phyloP scores from a whole-genome alignment of 2,113 vertebrate species.

The Rattus rattus region DNA sequence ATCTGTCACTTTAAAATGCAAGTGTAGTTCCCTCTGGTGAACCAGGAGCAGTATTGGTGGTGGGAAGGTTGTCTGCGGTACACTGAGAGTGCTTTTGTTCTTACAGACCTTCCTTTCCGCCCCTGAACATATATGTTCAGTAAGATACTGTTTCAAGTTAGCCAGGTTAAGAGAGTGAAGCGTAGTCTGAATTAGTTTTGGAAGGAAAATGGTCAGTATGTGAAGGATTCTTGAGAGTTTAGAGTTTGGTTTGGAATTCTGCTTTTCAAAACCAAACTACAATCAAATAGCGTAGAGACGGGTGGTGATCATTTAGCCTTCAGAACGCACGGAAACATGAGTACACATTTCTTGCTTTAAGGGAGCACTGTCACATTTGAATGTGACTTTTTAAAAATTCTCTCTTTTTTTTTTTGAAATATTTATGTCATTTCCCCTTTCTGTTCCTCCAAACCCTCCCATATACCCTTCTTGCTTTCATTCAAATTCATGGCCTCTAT shows the following conservation, averaged over 20 bases:
- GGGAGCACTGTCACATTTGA: not conserved
- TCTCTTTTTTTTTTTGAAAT: not conserved
- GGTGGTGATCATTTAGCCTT: not conserved
- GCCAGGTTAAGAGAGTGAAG: not conserved
- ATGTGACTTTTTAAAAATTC: not conserved
- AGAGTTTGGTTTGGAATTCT: not conserved
- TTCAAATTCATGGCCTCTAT: not conserved
- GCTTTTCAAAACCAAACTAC: not conserved
- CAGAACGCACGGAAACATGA: not conserved
- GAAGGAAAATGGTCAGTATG: conserved; percentile 10
- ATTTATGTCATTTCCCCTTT: not conserved
- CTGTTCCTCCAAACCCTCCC: not conserved
- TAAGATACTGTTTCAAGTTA: not conserved
- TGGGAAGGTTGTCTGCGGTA: not conserved
- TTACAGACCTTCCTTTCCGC: not conserved
- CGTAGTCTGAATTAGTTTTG: conserved; percentile 3
- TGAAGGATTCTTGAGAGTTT: not conserved
- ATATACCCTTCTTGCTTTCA: not conserved
- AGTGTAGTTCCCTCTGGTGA: not conserved
- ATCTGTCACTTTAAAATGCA: not conserved
- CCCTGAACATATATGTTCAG: no score
- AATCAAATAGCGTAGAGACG: not conserved
- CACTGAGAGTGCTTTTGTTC: not conserved
- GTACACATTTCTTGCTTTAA: not conserved
- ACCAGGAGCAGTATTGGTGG: not conserved